These are phyloP conservation scores for Drosophila paulistorum DNA, from an alignment of 1,140 invertebrate genomes.

Conservation along the genomic window DNA sequence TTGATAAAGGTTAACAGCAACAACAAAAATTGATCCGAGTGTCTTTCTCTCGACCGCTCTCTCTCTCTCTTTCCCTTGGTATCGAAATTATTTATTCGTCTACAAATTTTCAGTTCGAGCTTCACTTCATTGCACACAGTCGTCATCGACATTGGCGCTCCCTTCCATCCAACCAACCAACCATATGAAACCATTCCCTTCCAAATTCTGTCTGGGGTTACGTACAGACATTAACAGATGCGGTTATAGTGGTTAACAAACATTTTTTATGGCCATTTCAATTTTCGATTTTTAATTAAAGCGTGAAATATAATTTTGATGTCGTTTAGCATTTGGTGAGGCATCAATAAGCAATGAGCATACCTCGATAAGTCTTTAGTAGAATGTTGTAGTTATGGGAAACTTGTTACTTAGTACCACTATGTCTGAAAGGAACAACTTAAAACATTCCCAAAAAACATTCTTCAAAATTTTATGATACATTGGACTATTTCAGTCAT, in stretches of 20 bases:
- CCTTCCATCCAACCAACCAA: slow-evolving; percentile 10
- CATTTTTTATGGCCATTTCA: slow-evolving; percentile 66
- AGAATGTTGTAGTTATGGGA: neutral
- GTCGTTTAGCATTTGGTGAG: slow-evolving; percentile 31
- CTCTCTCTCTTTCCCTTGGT: neutral
- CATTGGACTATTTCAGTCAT: slow-evolving; percentile 24
- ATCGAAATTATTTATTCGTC: slow-evolving; percentile 14
- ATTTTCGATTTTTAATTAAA: slow-evolving; percentile 79
- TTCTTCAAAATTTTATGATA: too few relatives aligned
- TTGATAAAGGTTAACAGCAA: slow-evolving; percentile 58
- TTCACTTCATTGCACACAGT: slow-evolving; percentile 66
- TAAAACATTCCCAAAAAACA: too few relatives aligned
- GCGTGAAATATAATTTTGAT: slow-evolving; percentile 66
- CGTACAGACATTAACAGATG: slow-evolving; percentile 71
- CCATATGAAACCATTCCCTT: slow-evolving; percentile 37
- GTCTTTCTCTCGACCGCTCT: neutral
- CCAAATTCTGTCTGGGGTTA: neutral
- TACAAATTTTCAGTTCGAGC: slow-evolving; percentile 19
- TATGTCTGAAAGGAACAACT: too few relatives aligned
- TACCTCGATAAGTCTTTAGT: neutral
- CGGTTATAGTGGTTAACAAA: slow-evolving; percentile 78
- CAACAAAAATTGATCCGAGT: slow-evolving; percentile 32
- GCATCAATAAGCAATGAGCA: neutral
- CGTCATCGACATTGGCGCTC: slow-evolving; percentile 17
- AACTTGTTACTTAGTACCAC: too few relatives aligned